Evolutionary conservation across 2,797 vertebrate species (phyloP).

Genomic region (Phoxinus dragarum): DNA sequence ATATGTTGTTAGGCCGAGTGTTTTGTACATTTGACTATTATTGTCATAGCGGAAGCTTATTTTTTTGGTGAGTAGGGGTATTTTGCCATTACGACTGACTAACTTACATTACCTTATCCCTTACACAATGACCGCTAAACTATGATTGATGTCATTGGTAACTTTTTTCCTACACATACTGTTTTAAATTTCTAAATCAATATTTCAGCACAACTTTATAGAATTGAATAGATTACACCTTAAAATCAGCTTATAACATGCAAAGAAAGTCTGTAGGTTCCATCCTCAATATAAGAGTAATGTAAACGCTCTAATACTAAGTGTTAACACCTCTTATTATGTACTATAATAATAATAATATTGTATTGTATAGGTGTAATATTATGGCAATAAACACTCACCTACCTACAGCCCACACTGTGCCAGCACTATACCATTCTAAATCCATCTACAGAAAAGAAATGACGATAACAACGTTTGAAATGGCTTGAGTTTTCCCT

Average conservation of each 20-base stretch:
- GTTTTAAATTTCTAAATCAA: background rate
- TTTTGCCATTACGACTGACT: background rate
- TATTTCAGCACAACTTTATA: background rate
- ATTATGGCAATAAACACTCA: constrained; percentile 14
- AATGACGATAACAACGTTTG: constrained; percentile 20
- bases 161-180: background rate
- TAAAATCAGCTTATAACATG: background rate
- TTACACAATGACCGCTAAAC: background rate
- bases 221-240: background rate
- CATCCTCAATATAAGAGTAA: background rate
- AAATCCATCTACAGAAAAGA: constrained; percentile 13
- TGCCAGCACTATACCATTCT: background rate
- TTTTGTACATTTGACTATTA: constrained; percentile 4
- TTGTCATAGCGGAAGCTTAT: background rate
- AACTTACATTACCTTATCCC: background rate
- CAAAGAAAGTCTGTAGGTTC: background rate
- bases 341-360: background rate
- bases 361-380: background rate
- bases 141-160: background rate
- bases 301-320: background rate
- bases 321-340: background rate
- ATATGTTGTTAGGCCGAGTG: background rate
- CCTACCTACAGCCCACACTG: background rate
- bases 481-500: constrained; percentile 28
- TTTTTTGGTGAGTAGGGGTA: background rate